Evolutionary conservation across 53 echinoderm and acorn worm species (phyloP).

Genomic region (Actinopyga echinites): DNA sequence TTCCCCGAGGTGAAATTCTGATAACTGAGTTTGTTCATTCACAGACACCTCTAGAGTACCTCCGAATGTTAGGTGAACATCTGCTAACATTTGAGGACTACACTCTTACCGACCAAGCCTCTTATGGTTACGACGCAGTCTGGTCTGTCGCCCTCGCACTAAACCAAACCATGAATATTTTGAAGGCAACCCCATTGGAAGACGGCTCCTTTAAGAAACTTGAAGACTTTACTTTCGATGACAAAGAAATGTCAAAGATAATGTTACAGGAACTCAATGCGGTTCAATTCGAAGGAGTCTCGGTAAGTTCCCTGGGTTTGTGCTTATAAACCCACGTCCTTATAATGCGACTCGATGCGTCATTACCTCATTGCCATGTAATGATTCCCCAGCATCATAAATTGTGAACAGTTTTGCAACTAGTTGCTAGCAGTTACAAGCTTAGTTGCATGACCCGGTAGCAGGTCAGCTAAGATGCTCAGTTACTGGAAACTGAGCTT

Average conservation of each 20-base stretch:
- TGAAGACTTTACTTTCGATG: constrained; percentile 64
- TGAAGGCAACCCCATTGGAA: constrained; percentile 23
- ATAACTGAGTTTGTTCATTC: too few relatives aligned
- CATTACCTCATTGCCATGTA: too few relatives aligned
- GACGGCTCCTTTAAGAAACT: constrained; percentile 34
- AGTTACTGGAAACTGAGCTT: too few relatives aligned
- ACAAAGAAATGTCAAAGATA: constrained; percentile 53
- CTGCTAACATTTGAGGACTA: not conserved
- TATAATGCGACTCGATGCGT: too few relatives aligned
- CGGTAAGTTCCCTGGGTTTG: constrained; percentile 11
- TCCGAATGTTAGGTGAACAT: constrained; percentile 8
- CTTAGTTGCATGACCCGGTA: too few relatives aligned
- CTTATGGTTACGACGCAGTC: constrained; percentile 55
- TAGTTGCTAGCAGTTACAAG: too few relatives aligned
- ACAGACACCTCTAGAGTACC: constrained; percentile 3
- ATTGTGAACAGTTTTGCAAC: too few relatives aligned
- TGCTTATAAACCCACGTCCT: too few relatives aligned
- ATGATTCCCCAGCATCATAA: too few relatives aligned
- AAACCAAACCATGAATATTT: constrained; percentile 38
- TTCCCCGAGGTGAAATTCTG: too few relatives aligned
- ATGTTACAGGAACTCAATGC: constrained; percentile 53
- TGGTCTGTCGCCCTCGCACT: constrained; percentile 63
- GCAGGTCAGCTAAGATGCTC: too few relatives aligned
- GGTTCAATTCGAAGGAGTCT: constrained; percentile 43
- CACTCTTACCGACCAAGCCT: not conserved